Percentiles rank a stretch among this genome's conserved stretches.
Evolutionary conservation across 2,888 invertebrate species (phyloP).

Genomic region (Alsophila aescularia): DNA sequence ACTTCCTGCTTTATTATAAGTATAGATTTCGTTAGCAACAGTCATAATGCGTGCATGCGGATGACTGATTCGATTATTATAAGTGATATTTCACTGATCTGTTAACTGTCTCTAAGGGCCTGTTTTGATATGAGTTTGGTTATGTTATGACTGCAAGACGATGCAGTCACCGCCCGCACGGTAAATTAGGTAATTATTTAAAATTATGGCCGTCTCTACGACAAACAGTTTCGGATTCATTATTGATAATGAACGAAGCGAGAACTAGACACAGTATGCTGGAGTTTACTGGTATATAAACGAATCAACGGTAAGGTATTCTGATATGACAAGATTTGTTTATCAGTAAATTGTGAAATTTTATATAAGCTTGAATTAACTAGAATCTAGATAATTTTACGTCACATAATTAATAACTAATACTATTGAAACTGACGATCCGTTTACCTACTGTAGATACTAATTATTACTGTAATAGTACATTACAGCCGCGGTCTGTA

Average conservation of each 20-base stretch:
- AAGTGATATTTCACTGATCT: not conserved
- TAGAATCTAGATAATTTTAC: no score
- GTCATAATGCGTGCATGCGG: not conserved
- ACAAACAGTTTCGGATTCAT: constrained; percentile 73
- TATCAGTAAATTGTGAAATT: no score
- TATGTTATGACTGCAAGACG: constrained; percentile 18
- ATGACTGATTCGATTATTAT: no score
- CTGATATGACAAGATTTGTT: no score
- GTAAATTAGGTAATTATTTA: constrained; percentile 68
- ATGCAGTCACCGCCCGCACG: constrained; percentile 65
- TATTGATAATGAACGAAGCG: constrained; percentile 59
- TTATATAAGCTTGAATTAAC: no score
- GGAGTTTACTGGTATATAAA: constrained; percentile 16
- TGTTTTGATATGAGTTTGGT: not conserved
- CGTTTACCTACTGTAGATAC: no score
- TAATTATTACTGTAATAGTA: no score
- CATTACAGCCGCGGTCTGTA: no score
- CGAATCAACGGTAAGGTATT: no score
- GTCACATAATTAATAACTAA: no score
- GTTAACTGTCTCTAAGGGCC: not conserved
- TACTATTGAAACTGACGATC: no score
- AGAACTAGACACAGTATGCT: constrained; percentile 43
- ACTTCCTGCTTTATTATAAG: no score
- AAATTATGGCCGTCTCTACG: constrained; percentile 67
- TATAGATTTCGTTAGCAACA: not conserved